phyloP scores from a whole-genome alignment of 2,888 invertebrate genomes.

The Diadromus collaris region DNA sequence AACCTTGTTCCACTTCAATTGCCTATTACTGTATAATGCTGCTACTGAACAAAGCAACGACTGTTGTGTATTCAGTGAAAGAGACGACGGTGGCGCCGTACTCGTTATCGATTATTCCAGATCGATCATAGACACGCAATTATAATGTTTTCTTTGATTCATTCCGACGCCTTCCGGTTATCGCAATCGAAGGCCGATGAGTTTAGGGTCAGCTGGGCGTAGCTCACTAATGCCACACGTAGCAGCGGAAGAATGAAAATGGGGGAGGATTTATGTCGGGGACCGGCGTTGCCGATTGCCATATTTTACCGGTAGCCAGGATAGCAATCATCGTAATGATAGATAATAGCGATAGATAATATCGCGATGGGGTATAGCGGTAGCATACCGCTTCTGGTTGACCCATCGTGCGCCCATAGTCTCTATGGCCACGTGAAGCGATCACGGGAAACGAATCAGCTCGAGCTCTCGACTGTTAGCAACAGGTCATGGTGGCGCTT shows the following conservation, averaged over 20 bases:
- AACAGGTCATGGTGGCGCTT: slow-evolving; percentile 21
- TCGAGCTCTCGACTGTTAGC: slow-evolving; percentile 2
- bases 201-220: slow-evolving; percentile 48
- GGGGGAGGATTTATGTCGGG: slow-evolving; percentile 12
- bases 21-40: no score
- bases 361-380: slow-evolving; percentile 31
- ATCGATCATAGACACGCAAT: slow-evolving; percentile 68
- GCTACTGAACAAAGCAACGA: slow-evolving; percentile 66
- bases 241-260: slow-evolving; percentile 21
- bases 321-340: slow-evolving; percentile 56
- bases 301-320: slow-evolving; percentile 53
- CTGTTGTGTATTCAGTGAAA: slow-evolving; percentile 56
- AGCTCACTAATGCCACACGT: slow-evolving; percentile 37
- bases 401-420: slow-evolving; percentile 4
- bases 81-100: slow-evolving; percentile 69
- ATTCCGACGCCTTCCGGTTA: slow-evolving; percentile 32
- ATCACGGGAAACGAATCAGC: slow-evolving; percentile 23
- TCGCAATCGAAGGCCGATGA: slow-evolving; percentile 50
- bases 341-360: slow-evolving; percentile 53
- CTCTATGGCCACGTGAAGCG: slow-evolving; percentile 9
- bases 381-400: slow-evolving; percentile 35
- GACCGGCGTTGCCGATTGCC: slow-evolving; percentile 42
- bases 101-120: slow-evolving; percentile 71
- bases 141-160: slow-evolving; percentile 51
- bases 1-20: no score